phyloP scores from a whole-genome alignment of 2,113 vertebrate genomes.

The Sinocyclocheilus grahami region DNA sequence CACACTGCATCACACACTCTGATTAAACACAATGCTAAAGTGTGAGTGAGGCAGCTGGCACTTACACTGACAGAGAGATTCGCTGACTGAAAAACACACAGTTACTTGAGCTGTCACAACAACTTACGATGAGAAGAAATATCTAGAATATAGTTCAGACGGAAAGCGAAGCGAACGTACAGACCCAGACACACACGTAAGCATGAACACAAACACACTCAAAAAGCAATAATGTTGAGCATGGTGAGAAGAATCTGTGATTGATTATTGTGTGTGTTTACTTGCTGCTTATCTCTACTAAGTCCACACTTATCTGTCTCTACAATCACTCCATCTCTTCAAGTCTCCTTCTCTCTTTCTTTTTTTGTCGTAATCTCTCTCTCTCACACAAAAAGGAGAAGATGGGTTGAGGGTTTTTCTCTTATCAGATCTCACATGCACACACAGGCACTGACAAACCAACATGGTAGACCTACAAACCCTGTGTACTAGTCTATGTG shows the following conservation, averaged over 20 bases:
- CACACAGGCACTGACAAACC: constrained; percentile 12
- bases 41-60: neutral
- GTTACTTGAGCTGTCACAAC: constrained; percentile 25
- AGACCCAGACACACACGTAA: neutral
- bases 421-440: constrained; percentile 42
- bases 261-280: constrained; percentile 36
- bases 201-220: constrained; percentile 8
- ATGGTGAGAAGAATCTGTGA: constrained; percentile 5
- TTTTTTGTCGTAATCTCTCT: constrained; percentile 39
- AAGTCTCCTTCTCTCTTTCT: constrained; percentile 32
- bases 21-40: constrained; percentile 16
- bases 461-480: neutral
- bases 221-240: constrained; percentile 16
- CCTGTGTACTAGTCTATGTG: neutral
- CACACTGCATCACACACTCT: neutral
- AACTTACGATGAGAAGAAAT: constrained; percentile 7
- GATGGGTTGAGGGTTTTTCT: constrained; percentile 42
- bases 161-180: neutral
- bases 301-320: constrained; percentile 34
- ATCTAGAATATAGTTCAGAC: neutral
- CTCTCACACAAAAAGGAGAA: constrained; percentile 17
- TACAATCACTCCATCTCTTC: constrained; percentile 37
- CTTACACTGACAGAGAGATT: neutral
- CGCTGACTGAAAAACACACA: constrained; percentile 25
- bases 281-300: constrained; percentile 43